A percentile compares a stretch with the other conserved stretches of the same genome.
Conservation (phyloP, 2,888 invertebrate species). For the Myopa tessellatipennis region DNA sequence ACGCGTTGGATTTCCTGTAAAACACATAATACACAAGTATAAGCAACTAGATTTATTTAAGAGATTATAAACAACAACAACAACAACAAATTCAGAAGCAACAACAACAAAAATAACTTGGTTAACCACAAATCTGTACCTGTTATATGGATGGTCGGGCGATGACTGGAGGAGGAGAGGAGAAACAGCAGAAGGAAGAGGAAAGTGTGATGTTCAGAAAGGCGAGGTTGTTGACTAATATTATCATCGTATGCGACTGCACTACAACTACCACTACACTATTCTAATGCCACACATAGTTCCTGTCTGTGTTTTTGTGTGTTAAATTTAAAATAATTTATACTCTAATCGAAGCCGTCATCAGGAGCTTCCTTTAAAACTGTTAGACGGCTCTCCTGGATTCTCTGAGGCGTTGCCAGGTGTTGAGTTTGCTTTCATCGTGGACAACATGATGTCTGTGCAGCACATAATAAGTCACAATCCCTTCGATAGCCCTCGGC, state of each 20-base stretch:
- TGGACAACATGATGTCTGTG: neutral
- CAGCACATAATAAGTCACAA: conserved; percentile 13
- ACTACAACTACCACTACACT: too few species aligned
- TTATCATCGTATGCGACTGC: too few species aligned
- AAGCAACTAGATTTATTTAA: neutral
- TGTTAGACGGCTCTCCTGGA: too few species aligned
- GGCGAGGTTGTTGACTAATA: too few species aligned
- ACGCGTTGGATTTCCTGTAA: too few species aligned
- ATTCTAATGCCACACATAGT: too few species aligned
- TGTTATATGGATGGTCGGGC: neutral
- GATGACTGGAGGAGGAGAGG: neutral
- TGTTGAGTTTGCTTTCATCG: too few species aligned
- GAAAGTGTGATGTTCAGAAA: neutral
- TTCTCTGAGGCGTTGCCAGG: too few species aligned
- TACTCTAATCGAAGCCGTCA: too few species aligned
- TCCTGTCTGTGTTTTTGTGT: neutral
- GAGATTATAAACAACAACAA: conserved; percentile 11
- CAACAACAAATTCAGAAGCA: neutral
- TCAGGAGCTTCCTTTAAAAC: too few species aligned
- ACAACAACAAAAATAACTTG: neutral
- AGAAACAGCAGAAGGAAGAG: neutral
- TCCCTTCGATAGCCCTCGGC: conserved; percentile 9
- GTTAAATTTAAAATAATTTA: neutral
- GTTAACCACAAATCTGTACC: neutral
- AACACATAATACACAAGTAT: too few species aligned